These are phyloP conservation scores for Drosophila recens DNA, from an alignment of 2,888 invertebrate species.

Conservation along the genomic window DNA sequence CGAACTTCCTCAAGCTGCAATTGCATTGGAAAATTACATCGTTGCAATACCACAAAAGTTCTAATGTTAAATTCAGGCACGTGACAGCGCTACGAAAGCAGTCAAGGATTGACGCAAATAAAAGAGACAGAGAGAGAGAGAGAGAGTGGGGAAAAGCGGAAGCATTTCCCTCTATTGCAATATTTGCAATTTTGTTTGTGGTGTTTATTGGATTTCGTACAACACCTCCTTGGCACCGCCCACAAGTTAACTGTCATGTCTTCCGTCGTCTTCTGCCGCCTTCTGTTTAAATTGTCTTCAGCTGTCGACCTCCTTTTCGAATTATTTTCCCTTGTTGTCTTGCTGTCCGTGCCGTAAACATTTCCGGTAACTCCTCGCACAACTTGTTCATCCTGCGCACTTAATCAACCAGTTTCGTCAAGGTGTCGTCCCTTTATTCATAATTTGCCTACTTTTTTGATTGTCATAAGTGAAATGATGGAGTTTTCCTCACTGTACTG, in stretches of 20 bases:
- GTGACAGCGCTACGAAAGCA: constrained; percentile 39
- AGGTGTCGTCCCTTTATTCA: constrained; percentile 28
- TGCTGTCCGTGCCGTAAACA: constrained; percentile 31
- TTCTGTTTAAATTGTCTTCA: constrained; percentile 20
- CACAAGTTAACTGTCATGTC: constrained; percentile 40
- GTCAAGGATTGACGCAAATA: neutral
- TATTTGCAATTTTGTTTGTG: constrained; percentile 48
- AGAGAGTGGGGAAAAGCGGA: neutral
- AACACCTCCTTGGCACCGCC: constrained; percentile 23
- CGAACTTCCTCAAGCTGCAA: constrained; percentile 12
- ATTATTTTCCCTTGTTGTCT: constrained; percentile 2
- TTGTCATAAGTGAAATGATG: constrained; percentile 9
- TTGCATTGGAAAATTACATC: constrained; percentile 16
- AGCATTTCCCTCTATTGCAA: neutral
- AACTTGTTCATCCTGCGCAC: constrained; percentile 27
- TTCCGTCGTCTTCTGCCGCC: constrained; percentile 17
- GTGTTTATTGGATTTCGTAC: constrained; percentile 57
- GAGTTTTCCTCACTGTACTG: constrained; percentile 2
- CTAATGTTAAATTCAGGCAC: constrained; percentile 44
- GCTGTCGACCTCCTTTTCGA: constrained; percentile 12
- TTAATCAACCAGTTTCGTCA: constrained; percentile 49
- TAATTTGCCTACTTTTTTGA: constrained; percentile 9
- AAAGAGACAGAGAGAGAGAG: neutral
- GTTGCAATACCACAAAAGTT: constrained; percentile 30
- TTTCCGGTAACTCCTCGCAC: constrained; percentile 38